A percentile compares a stretch with the other conserved stretches of the same genome.
These are phyloP conservation scores for Dunckerocampus dactyliophorus DNA, from an alignment of 2,113 vertebrate genomes.

Conservation along the genomic window DNA sequence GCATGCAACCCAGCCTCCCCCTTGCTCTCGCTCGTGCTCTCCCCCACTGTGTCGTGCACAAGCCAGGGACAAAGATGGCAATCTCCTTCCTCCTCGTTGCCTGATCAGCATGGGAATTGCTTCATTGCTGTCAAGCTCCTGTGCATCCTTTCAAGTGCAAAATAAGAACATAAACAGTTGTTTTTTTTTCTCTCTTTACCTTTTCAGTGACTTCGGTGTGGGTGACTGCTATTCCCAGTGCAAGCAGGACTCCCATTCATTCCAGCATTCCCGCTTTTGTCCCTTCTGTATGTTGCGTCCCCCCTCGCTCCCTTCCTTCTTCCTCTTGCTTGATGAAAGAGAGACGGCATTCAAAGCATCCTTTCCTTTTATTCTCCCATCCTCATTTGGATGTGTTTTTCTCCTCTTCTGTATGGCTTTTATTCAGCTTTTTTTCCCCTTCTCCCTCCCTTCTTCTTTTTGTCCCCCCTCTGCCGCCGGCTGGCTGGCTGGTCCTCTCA, in stretches of 20 bases:
- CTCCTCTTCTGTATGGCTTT: conserved; percentile 42
- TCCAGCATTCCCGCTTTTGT: conserved; percentile 65
- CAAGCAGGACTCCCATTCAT: conserved; percentile 73
- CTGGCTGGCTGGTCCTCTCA: conserved; percentile 29
- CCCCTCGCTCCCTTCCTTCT: conserved; percentile 51
- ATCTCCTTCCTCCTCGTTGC: conserved; percentile 45
- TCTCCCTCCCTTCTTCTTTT: conserved; percentile 25
- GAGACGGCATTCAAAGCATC: conserved; percentile 67
- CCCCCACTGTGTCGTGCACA: conserved; percentile 12
- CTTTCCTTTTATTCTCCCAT: conserved; percentile 61
- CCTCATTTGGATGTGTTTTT: conserved; percentile 47
- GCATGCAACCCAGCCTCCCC: conserved; percentile 30
- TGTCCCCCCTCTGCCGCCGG: conserved; percentile 29
- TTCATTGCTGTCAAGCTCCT: conserved; percentile 33
- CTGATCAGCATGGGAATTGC: conserved; percentile 59
- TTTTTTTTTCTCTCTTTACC: conserved; percentile 77
- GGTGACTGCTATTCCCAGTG: conserved; percentile 73
- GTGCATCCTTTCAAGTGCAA: conserved; percentile 34
- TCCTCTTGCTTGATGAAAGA: conserved; percentile 45
- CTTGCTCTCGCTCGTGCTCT: background rate
- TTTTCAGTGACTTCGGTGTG: conserved; percentile 64
- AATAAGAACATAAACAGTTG: conserved; percentile 20
- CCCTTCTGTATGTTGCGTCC: conserved; percentile 47
- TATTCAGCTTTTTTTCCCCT: conserved; percentile 36
- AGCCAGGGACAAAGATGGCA: conserved; percentile 59